Evolutionary conservation across 2,888 invertebrate genomes (phyloP).

Genomic region (Mythimna ferrago): DNA sequence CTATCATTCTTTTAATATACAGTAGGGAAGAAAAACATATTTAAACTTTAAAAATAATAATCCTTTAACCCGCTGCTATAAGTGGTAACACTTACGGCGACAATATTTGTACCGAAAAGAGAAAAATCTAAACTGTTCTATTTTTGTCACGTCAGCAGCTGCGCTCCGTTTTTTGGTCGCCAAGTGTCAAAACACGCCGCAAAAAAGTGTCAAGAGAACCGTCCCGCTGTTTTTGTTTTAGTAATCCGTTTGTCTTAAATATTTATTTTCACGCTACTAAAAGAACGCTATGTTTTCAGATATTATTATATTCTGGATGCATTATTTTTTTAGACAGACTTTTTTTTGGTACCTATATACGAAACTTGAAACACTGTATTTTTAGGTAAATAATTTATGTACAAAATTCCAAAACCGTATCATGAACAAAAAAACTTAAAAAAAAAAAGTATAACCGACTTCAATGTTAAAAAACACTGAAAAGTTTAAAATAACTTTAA

Average conservation of each 20-base stretch:
- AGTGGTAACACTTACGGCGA: slow-evolving; percentile 17
- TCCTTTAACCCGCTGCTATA: slow-evolving; percentile 35
- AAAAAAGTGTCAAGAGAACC: slow-evolving; percentile 56
- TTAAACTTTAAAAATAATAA: background rate
- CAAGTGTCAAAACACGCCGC: slow-evolving; percentile 61
- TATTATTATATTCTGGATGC: background rate
- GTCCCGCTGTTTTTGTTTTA: slow-evolving; percentile 38
- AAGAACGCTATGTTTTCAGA: slow-evolving; percentile 2
- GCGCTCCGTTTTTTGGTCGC: slow-evolving; percentile 54
- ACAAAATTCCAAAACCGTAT: too few relatives aligned
- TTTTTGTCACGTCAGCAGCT: slow-evolving; percentile 57
- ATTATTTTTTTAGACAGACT: too few relatives aligned
- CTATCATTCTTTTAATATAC: background rate
- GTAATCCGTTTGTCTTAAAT: slow-evolving; percentile 54
- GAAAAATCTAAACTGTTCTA: slow-evolving; percentile 49
- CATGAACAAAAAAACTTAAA: too few relatives aligned
- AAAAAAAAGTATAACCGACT: too few relatives aligned
- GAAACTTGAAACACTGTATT: too few relatives aligned
- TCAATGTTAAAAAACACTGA: too few relatives aligned
- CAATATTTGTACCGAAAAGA: slow-evolving; percentile 34
- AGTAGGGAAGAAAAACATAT: slow-evolving; percentile 3
- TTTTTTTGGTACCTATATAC: too few relatives aligned
- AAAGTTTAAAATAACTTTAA: too few relatives aligned
- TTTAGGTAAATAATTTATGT: too few relatives aligned
- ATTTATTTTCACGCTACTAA: slow-evolving; percentile 34